Evolutionary conservation across 1,140 invertebrate genomes (phyloP).

Genomic region (Andricus grossulariae): DNA sequence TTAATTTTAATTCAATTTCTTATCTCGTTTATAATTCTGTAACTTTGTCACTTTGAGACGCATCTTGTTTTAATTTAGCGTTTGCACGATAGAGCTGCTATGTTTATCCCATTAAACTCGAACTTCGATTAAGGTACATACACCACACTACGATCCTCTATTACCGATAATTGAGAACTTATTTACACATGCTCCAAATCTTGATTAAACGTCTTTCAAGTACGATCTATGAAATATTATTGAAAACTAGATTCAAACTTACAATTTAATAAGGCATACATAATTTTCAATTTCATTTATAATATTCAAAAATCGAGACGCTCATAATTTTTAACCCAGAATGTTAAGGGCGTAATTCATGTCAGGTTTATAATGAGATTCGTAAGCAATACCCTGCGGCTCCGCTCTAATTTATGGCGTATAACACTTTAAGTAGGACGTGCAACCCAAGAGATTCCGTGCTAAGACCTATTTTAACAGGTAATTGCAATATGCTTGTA

Average conservation of each 20-base stretch:
- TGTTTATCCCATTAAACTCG: no score
- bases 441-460: conserved; percentile 27
- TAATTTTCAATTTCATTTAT: conserved; percentile 10
- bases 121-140: no score
- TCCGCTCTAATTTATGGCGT: conserved; percentile 29
- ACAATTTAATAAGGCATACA: conserved; percentile 20
- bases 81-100: no score
- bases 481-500: conserved; percentile 31
- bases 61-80: no score
- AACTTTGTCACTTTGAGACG: no score
- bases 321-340: conserved; percentile 8
- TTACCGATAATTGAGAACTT: no score
- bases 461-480: conserved; percentile 28
- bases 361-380: conserved; percentile 30
- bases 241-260: neutral
- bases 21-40: no score
- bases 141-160: no score
- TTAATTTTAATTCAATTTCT: no score
- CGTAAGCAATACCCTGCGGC: conserved; percentile 30
- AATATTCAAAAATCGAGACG: conserved; percentile 24
- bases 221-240: neutral
- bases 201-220: no score
- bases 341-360: conserved; percentile 26
- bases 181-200: no score
- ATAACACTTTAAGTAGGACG: conserved; percentile 31